Base-by-base conservation (phyloP, 1,140 invertebrate genomes). In the Atta texana region DNA sequence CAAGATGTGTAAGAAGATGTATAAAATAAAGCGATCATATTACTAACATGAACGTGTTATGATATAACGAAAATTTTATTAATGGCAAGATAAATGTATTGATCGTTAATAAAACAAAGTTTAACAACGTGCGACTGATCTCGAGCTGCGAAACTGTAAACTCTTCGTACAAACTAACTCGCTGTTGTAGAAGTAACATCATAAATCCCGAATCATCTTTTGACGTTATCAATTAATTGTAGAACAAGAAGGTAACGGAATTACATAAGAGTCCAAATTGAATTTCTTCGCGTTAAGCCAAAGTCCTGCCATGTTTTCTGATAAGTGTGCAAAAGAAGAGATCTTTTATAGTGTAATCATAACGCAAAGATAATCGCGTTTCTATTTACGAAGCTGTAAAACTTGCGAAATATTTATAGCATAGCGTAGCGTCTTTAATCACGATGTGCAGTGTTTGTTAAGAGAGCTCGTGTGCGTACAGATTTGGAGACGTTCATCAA, bases 11-110 rank as follows among this genome's bases (percentile, higher is more conserved):
- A 84, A 84, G 69, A 24, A 61, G 68, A 24, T 82, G 80, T 82
- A 49, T 82, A 82, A 84, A 84, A 82, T 75, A 84, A 84, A 74
- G 24, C 55, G 69, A 84, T 84, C 80, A 39, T 84, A 75, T 84
- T 80, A 74, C 28, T 61, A 51, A 49, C 55, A 28, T 84, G 75
- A 84, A 75, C 69, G 68, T 84, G 80, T 84, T 84, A 74, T 16
- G 55, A 61, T 75, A 44, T 84, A 84, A 84, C 24, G 28, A 51
- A 61, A 21, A 61, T 84, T 84, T 84, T 84, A 84, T 61, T 84
- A 61, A 84, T 61, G 68, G 55, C 80, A 61, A 84, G 55, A 63
- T 74, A 51, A 63, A 59, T 74, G 53, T 84, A 74, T 84, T 69
- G 55, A 84, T 84, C 80, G 69, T 84, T 84, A 74, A 84, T 63